Evolutionary conservation across 2,797 vertebrate species (phyloP).

Genomic region (Notoglanidium macrostoma): DNA sequence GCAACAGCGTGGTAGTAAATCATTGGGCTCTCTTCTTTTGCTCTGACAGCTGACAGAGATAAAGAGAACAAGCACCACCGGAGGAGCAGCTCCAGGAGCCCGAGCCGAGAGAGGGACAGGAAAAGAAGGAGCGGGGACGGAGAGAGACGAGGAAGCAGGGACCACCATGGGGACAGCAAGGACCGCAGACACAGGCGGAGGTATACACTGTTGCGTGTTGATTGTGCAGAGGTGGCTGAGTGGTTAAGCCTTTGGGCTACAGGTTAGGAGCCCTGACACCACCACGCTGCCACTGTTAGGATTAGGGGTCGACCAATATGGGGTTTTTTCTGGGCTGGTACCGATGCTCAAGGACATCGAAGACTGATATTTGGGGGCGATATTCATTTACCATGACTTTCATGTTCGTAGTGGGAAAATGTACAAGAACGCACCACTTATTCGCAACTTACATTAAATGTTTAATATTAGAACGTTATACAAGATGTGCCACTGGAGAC

Average conservation of each 20-base stretch:
- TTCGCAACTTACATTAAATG: too few species aligned
- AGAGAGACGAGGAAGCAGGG: slow-evolving; percentile 79
- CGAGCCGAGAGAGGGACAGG: slow-evolving; percentile 87
- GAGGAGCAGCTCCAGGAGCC: slow-evolving; percentile 85
- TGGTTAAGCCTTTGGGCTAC: background rate
- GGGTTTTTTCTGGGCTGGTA: too few species aligned
- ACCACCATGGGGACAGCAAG: slow-evolving; percentile 86
- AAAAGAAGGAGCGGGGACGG: slow-evolving; percentile 84
- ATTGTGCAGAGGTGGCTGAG: background rate
- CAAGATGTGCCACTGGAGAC: too few species aligned
- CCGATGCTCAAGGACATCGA: too few species aligned
- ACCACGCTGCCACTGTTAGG: background rate
- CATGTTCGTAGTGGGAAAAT: too few species aligned
- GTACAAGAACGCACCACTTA: too few species aligned
- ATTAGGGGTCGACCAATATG: too few species aligned
- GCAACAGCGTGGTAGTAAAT: background rate
- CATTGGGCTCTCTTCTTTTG: background rate
- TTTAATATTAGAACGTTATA: too few species aligned
- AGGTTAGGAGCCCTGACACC: background rate
- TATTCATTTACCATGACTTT: too few species aligned
- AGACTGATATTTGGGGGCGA: too few species aligned
- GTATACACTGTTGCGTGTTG: slow-evolving; percentile 54
- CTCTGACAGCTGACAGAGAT: slow-evolving; percentile 80
- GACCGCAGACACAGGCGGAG: slow-evolving; percentile 84
- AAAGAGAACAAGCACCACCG: slow-evolving; percentile 92